Evolutionary conservation across 2,113 vertebrate species (phyloP), one percentile per base, ranked within the genome.

Genomic region (Camarhynchus parvulus): DNA sequence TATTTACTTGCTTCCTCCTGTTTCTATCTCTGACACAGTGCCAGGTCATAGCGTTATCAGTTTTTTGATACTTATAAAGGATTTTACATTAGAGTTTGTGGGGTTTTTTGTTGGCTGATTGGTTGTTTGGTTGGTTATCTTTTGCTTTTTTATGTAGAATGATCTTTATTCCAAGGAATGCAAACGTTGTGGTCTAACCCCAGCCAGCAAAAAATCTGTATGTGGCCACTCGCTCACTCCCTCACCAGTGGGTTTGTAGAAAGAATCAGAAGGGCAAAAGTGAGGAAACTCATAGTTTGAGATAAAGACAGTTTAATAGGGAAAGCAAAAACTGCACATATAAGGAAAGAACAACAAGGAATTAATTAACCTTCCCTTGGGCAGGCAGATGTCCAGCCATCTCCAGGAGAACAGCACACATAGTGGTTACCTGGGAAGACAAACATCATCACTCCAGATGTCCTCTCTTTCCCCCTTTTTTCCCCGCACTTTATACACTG

Each of bases 251-350:
- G 17, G 22, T 62, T 31, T 30, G 4, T 10, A 18, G 21, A 62
- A 39, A 55, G 14, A 76, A 55, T 55, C 16, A 47, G 14, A 41
- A 49, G 4, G 21, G 11, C 5, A 27, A 89, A 68, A 21, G 6
- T 15, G 35, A 53, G 17, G 61, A 62, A 68, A 83, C 3, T 41
- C 1, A 0, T 61, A 4, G 3, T 21, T 41, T 41, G 20, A 62
- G n/a, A 62, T 47, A 55, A 22, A 68, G n/a, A 35, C 7, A 41
- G 17, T 23, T 61, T 47, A 47, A 47, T 11, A 55, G 8, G 6
- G 35, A 49, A 31, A 76, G 17, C 11, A 83, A 31, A 75, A 47
- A 2, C 10, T 0, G 0, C 1, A 1, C 13, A 46, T 27, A 39
- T 8, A 61, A 53, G 9, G n/a, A 68, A 53, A 41, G 22, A 39